Evolutionary conservation across 2,888 invertebrate species (phyloP).

Genomic region (Nemotelus pantherinus): DNA sequence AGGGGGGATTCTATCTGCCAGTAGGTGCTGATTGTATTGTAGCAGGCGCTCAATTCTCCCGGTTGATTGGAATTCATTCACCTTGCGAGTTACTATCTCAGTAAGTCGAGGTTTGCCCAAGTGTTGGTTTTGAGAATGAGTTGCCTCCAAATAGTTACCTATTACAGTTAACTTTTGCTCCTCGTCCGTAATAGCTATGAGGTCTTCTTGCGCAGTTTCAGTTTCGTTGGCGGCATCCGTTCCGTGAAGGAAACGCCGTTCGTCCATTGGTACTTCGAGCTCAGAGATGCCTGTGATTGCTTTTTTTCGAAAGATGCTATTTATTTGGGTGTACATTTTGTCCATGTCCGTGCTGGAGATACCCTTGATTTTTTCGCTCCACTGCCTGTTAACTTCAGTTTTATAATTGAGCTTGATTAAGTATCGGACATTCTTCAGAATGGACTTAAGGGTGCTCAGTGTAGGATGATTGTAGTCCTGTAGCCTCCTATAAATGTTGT

Average conservation of each 20-base stretch:
- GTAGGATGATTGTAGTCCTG: constrained; percentile 24
- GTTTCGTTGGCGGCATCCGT: no score
- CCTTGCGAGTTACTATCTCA: background rate
- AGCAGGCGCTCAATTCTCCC: background rate
- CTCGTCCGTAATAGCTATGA: no score
- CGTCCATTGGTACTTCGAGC: background rate
- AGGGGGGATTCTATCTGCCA: no score
- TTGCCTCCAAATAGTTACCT: no score
- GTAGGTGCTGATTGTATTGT: no score
- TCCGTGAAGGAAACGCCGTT: background rate
- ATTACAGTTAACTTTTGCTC: no score
- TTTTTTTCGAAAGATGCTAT: constrained; percentile 4
- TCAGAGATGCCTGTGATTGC: background rate
- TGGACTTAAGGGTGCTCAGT: background rate
- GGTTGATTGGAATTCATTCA: background rate
- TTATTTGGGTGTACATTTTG: background rate
- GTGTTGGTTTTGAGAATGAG: background rate
- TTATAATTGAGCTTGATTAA: background rate
- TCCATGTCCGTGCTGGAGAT: background rate
- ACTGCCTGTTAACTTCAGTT: constrained; percentile 11
- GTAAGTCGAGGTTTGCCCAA: background rate
- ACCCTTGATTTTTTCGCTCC: constrained; percentile 2
- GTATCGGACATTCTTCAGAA: constrained; percentile 4
- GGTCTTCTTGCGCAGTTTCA: no score
- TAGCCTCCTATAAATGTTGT: constrained; percentile 24